Conservation (phyloP, 64 coral and sea anemone genomes). For the Hydrozoanthus tunicans region DNA sequence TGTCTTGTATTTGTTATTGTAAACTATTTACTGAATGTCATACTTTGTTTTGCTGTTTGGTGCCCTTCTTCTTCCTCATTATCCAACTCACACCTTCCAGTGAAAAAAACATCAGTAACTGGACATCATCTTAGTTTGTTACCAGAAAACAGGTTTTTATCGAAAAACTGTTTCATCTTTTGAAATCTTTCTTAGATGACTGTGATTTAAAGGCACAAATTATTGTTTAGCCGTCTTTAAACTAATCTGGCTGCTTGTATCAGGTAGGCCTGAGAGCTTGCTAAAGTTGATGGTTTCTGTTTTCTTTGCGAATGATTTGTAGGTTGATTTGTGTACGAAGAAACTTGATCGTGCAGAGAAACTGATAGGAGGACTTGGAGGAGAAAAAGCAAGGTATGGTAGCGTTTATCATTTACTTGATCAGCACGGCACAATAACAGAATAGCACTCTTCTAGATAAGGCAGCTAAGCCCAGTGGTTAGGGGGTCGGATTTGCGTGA, state of each 20-base stretch:
- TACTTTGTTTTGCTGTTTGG: background rate
- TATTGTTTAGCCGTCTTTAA: background rate
- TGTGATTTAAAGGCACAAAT: background rate
- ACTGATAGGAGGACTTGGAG: slow-evolving; percentile 93
- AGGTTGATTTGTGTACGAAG: slow-evolving; percentile 99
- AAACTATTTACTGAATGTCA: background rate
- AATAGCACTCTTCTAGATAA: background rate
- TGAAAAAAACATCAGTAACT: background rate
- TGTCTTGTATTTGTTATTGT: too few relatives aligned
- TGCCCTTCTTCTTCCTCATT: background rate
- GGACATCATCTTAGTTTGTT: background rate
- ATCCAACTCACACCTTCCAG: background rate
- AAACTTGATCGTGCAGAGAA: slow-evolving; percentile 98
- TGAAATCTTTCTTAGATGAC: background rate
- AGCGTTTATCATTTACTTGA: background rate
- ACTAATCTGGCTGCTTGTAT: background rate
- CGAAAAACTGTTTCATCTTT: background rate
- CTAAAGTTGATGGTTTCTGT: background rate
- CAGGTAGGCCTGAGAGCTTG: background rate
- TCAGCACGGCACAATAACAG: background rate
- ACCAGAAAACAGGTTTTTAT: background rate
- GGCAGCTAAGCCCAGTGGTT: background rate
- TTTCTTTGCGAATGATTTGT: background rate
- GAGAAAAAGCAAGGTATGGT: slow-evolving; percentile 94
- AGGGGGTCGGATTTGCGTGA: too few relatives aligned